These are phyloP conservation scores for Trogon surrucura DNA, from an alignment of 2,113 vertebrate species.

Conservation along the genomic window DNA sequence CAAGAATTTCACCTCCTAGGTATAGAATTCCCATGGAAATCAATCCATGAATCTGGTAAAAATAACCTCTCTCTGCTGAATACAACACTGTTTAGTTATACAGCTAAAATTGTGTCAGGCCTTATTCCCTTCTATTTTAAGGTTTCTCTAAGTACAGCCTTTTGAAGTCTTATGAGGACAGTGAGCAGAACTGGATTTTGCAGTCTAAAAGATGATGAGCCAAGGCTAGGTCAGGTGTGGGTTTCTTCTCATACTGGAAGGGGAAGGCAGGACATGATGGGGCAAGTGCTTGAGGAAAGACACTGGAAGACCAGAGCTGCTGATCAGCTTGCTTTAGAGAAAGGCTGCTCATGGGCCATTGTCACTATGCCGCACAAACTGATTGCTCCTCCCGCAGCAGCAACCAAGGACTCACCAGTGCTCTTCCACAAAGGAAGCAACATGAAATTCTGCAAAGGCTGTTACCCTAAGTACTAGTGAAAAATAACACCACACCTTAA, in stretches of 20 bases:
- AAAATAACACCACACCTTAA: background rate
- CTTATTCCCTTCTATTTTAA: conserved; percentile 9
- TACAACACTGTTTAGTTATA: background rate
- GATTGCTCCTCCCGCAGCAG: background rate
- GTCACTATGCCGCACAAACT: accelerated
- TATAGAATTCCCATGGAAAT: conserved; percentile 18
- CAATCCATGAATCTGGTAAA: conserved; percentile 27
- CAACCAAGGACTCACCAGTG: background rate
- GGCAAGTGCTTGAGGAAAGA: background rate
- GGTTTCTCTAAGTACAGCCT: background rate
- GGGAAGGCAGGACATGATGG: background rate
- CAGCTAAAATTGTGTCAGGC: background rate
- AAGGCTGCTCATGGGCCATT: background rate
- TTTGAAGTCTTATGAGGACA: background rate
- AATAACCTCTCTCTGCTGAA: conserved; percentile 21
- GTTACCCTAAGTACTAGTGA: background rate
- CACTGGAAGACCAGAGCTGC: background rate
- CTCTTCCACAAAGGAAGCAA: background rate
- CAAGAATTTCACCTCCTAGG: background rate
- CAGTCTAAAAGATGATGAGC: background rate
- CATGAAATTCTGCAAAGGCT: background rate
- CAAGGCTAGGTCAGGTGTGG: background rate
- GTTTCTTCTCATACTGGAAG: background rate
- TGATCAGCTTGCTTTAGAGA: background rate
- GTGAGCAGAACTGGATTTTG: background rate